Conservation (phyloP, 1,140 invertebrate genomes). For the Zaprionus camerounensis region DNA sequence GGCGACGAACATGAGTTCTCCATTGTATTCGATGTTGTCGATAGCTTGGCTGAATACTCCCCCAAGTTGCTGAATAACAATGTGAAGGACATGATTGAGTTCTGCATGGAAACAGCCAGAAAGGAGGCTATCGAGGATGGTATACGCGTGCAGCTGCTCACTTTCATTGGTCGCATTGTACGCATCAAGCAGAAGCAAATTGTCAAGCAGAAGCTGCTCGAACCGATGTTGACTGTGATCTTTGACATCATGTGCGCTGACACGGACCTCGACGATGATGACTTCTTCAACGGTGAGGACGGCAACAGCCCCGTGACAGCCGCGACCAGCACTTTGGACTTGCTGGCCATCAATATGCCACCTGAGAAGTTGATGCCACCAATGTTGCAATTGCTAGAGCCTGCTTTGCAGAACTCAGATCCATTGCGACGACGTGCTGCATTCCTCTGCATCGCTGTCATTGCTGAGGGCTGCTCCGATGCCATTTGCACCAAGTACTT, state of each 20-base stretch:
- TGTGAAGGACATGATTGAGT: constrained; percentile 87
- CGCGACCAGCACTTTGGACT: constrained; percentile 90
- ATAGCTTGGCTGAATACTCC: constrained; percentile 89
- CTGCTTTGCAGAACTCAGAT: constrained; percentile 86
- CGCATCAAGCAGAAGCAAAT: constrained; percentile 90
- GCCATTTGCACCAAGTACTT: constrained; percentile 90
- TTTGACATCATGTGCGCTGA: constrained; percentile 89
- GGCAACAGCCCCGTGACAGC: constrained; percentile 86
- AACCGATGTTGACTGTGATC: constrained; percentile 89
- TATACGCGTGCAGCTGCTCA: constrained; percentile 88
- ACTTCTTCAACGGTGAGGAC: constrained; percentile 41
- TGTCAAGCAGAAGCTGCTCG: constrained; percentile 90
- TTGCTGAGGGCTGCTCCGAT: constrained; percentile 93
- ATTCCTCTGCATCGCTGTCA: constrained; percentile 90
- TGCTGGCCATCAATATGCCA: constrained; percentile 90
- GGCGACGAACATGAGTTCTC: constrained; percentile 87
- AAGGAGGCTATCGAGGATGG: constrained; percentile 86
- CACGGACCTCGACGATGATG: constrained; percentile 86
- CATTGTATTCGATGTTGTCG: constrained; percentile 89
- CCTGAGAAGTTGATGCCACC: constrained; percentile 91
- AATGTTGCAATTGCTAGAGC: constrained; percentile 87
- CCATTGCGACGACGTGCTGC: constrained; percentile 88
- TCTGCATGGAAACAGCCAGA: constrained; percentile 88
- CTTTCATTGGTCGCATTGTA: constrained; percentile 88
- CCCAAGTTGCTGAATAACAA: constrained; percentile 88